A percentile compares a stretch with the other conserved stretches of the same genome.
These are phyloP conservation scores for Gymnoscelis rufifasciata DNA, from an alignment of 2,888 invertebrate genomes.

Conservation along the genomic window DNA sequence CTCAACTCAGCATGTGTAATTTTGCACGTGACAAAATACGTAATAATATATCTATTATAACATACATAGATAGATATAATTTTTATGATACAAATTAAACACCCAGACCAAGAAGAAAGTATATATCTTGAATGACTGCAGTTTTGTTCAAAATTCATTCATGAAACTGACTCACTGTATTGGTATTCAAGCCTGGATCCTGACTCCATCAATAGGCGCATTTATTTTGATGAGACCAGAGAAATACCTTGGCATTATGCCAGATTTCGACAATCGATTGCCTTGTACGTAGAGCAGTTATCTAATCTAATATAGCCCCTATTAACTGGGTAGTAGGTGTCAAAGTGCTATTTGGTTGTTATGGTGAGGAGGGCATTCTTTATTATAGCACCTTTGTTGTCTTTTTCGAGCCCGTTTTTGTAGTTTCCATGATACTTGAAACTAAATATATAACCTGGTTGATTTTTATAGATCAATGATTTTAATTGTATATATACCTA, in stretches of 20 bases:
- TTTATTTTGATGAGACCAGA: constrained; percentile 48
- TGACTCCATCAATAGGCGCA: constrained; percentile 38
- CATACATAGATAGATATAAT: too few relatives aligned
- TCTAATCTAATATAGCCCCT: constrained; percentile 22
- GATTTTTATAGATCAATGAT: too few relatives aligned
- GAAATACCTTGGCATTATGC: constrained; percentile 42
- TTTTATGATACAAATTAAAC: too few relatives aligned
- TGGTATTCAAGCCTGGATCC: constrained; percentile 30
- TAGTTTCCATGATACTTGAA: not conserved
- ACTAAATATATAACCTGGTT: too few relatives aligned
- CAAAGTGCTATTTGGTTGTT: constrained; percentile 8
- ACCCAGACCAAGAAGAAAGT: too few relatives aligned
- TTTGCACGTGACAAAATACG: too few relatives aligned
- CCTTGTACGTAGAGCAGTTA: constrained; percentile 20
- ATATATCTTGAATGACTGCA: too few relatives aligned
- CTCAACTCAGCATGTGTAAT: too few relatives aligned
- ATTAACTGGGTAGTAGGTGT: constrained; percentile 10
- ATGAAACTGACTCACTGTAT: constrained; percentile 2
- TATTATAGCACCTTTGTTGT: constrained; percentile 3
- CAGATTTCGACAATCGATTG: constrained; percentile 51
- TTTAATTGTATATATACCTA: too few relatives aligned
- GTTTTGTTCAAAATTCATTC: too few relatives aligned
- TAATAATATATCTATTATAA: too few relatives aligned
- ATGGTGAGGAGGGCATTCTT: constrained; percentile 1
- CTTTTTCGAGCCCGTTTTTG: not conserved